These are phyloP conservation scores for Rhinogobius similis DNA, from an alignment of 2,113 vertebrate species.

Conservation along the genomic window DNA sequence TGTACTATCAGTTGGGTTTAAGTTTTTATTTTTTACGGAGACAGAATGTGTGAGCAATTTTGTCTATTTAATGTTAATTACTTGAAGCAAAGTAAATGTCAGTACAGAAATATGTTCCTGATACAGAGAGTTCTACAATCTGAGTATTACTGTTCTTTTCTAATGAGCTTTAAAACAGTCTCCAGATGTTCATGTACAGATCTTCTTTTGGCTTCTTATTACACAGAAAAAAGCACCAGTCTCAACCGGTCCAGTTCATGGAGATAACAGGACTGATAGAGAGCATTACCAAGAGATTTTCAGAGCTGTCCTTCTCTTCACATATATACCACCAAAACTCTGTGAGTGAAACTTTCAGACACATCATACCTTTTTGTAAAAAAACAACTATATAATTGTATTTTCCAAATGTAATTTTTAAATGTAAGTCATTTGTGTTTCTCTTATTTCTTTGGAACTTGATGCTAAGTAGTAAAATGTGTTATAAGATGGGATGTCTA, in stretches of 20 bases:
- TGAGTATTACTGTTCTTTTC: neutral
- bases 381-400: neutral
- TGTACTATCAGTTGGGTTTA: neutral
- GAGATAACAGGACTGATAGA: conserved; percentile 80
- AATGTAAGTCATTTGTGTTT: neutral
- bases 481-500: neutral
- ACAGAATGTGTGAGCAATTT: neutral
- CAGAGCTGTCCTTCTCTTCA: conserved; percentile 72
- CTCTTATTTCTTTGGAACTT: neutral
- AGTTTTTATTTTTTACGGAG: neutral
- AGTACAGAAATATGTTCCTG: neutral
- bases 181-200: neutral
- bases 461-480: neutral
- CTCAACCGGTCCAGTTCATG: conserved; percentile 83
- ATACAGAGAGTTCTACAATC: no score
- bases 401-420: neutral
- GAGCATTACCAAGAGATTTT: conserved; percentile 78
- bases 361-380: no score
- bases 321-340: conserved; percentile 12
- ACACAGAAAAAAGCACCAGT: conserved; percentile 87
- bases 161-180: neutral
- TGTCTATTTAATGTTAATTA: neutral
- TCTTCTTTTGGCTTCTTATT: conserved; percentile 15
- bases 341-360: conserved; percentile 43
- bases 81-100: neutral